phyloP scores from a whole-genome alignment of 1,140 invertebrate species.

The Drosophila tsacasi region DNA sequence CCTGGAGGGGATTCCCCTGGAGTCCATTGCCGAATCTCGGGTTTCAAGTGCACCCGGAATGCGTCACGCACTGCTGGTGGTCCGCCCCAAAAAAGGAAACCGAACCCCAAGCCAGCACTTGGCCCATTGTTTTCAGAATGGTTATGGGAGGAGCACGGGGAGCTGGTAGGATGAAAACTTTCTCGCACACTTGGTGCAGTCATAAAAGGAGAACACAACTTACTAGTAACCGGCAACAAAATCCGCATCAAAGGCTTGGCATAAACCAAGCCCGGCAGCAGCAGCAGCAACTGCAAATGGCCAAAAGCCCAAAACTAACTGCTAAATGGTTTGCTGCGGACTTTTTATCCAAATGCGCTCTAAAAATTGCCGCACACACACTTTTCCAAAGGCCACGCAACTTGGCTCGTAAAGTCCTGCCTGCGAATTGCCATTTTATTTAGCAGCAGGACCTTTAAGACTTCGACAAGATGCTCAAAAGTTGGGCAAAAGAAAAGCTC shows the following conservation, averaged over 20 bases:
- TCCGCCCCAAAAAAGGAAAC: slow-evolving; percentile 32
- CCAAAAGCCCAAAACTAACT: slow-evolving; percentile 73
- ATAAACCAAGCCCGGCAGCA: slow-evolving; percentile 52
- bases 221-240: slow-evolving; percentile 38
- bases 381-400: slow-evolving; percentile 49
- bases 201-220: slow-evolving; percentile 65
- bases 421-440: slow-evolving; percentile 51
- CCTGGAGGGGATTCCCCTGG: slow-evolving; percentile 20
- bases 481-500: slow-evolving; percentile 6
- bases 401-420: slow-evolving; percentile 66
- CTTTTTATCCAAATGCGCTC: slow-evolving; percentile 61
- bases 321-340: slow-evolving; percentile 72
- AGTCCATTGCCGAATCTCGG: slow-evolving; percentile 37
- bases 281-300: slow-evolving; percentile 58
- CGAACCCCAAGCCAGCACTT: slow-evolving; percentile 9
- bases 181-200: slow-evolving; percentile 76
- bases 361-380: slow-evolving; percentile 75
- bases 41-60: slow-evolving; percentile 76
- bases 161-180: slow-evolving; percentile 54
- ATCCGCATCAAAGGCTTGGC: slow-evolving; percentile 65
- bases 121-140: slow-evolving; percentile 53
- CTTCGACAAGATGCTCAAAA: slow-evolving; percentile 63
- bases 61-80: slow-evolving; percentile 68
- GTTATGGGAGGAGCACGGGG: background rate
- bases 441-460: slow-evolving; percentile 57